Conservation (phyloP, 2,113 vertebrate species). For the Brachyhypopomus gauderio region DNA sequence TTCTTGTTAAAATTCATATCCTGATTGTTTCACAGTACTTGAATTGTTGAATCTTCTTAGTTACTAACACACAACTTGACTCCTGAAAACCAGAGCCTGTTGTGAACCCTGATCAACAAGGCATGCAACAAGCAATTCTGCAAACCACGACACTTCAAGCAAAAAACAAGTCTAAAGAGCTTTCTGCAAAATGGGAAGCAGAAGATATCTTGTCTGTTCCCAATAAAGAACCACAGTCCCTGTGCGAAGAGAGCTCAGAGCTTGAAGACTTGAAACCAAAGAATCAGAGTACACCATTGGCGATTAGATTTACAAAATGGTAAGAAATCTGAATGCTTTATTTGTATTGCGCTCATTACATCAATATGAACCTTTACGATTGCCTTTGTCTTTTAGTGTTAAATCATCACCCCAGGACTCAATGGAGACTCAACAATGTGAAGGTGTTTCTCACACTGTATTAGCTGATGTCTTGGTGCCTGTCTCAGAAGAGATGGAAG, state of each 20-base stretch:
- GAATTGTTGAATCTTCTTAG: background rate
- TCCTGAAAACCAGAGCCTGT: background rate
- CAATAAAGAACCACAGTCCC: background rate
- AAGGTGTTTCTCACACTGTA: conserved; percentile 3
- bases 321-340: background rate
- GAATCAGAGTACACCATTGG: no score
- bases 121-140: background rate
- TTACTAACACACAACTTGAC: background rate
- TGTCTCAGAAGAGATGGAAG: conserved; percentile 1
- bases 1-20: no score
- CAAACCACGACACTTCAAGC: background rate
- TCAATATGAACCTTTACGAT: background rate
- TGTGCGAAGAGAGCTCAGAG: background rate
- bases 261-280: background rate
- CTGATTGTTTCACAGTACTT: no score
- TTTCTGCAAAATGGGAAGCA: background rate
- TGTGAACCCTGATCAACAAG: background rate
- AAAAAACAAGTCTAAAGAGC: background rate
- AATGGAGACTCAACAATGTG: background rate
- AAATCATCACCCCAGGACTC: background rate
- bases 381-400: background rate
- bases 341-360: background rate
- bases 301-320: no score
- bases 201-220: background rate
- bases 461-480: conserved; percentile 16